Percentiles rank a stretch among this genome's conserved stretches.
These are phyloP conservation scores for Microtus montanus DNA, from an alignment of 2,113 vertebrate genomes.

Conservation along the genomic window DNA sequence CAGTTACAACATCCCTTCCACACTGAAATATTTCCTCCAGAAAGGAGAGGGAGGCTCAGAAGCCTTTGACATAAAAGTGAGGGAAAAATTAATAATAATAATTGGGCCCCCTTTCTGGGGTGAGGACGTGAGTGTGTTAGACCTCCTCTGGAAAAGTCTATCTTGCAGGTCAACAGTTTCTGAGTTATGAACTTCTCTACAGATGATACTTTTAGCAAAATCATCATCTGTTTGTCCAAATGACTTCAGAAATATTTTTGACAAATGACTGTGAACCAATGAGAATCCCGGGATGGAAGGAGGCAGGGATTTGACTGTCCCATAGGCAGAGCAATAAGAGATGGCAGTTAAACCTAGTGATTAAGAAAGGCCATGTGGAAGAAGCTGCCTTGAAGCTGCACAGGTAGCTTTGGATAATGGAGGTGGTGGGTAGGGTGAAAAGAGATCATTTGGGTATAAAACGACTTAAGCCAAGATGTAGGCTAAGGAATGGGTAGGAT, in stretches of 20 bases:
- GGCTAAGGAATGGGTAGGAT: conserved; percentile 22
- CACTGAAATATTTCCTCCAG: neutral
- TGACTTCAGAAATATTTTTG: neutral
- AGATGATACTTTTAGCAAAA: conserved; percentile 37
- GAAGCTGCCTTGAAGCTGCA: neutral
- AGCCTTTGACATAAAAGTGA: too few species aligned
- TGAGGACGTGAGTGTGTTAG: neutral
- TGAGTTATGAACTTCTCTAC: conserved; percentile 9
- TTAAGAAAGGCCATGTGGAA: neutral
- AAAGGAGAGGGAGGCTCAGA: neutral
- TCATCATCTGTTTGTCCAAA: neutral
- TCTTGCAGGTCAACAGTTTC: neutral
- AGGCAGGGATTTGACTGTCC: neutral
- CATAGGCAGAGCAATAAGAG: neutral
- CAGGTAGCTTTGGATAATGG: neutral
- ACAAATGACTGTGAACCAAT: neutral
- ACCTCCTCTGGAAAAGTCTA: neutral
- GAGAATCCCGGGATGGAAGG: neutral
- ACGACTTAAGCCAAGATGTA: neutral
- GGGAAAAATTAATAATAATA: neutral
- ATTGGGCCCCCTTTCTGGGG: neutral
- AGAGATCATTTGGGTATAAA: neutral
- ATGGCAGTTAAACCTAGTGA: neutral
- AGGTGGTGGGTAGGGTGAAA: neutral
- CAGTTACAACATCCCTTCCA: neutral